Conservation (phyloP, 2,113 vertebrate species). For the Collichthys lucidus region DNA sequence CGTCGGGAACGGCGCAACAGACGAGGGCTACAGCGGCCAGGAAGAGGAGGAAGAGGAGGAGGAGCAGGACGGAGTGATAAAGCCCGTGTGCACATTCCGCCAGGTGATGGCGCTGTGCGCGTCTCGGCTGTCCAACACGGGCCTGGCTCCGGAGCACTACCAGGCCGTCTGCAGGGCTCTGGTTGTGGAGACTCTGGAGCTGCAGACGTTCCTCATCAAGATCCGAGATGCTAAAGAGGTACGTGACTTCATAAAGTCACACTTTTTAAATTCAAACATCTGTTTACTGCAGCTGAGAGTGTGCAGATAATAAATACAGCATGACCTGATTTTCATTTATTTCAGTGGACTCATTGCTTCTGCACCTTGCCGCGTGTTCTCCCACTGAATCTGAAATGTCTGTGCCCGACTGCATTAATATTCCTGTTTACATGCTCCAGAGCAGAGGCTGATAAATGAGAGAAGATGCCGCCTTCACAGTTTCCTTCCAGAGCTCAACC, state of each 20-base stretch:
- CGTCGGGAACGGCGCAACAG: constrained; percentile 66
- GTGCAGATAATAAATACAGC: no score
- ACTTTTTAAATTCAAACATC: background rate
- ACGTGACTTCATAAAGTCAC: constrained; percentile 15
- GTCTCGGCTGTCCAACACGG: constrained; percentile 85
- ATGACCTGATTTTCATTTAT: background rate
- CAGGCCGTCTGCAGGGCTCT: constrained; percentile 95
- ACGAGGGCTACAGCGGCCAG: constrained; percentile 94
- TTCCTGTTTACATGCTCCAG: constrained; percentile 22
- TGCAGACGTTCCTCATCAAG: constrained; percentile 92
- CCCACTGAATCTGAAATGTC: constrained; percentile 13
- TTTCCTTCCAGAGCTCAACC: background rate
- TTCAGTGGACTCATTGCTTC: background rate
- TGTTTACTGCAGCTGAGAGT: background rate
- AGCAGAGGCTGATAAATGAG: constrained; percentile 14
- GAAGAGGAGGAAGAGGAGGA: constrained; percentile 90
- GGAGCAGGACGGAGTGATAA: constrained; percentile 68
- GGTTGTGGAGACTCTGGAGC: constrained; percentile 92
- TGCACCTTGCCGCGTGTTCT: background rate
- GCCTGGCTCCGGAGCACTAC: constrained; percentile 89
- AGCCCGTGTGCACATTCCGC: constrained; percentile 85
- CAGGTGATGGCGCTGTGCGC: constrained; percentile 91
- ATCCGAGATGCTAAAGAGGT: constrained; percentile 95
- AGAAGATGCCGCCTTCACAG: constrained; percentile 13
- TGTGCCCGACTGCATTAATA: constrained; percentile 12